phyloP scores from a whole-genome alignment of 2,888 invertebrate species.

The Nipponacmea schrenckii region DNA sequence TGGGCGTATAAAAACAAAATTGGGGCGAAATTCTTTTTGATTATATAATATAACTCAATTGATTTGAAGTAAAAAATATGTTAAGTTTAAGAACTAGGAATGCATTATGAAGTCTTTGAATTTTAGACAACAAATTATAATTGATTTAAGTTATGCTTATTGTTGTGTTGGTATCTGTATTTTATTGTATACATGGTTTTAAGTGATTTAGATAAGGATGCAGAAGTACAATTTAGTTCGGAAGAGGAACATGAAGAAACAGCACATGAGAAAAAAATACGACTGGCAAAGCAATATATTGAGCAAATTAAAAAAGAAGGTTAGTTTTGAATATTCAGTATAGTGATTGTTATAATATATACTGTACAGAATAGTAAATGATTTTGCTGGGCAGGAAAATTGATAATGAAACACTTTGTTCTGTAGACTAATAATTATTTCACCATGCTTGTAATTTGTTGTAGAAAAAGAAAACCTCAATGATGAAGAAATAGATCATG shows the following conservation, averaged over 20 bases:
- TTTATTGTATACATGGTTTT: slow-evolving; percentile 2
- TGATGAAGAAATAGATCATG: slow-evolving; percentile 74
- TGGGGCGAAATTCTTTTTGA: no score
- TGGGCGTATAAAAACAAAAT: no score
- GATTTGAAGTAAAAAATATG: no score
- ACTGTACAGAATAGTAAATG: no score
- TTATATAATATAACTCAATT: no score
- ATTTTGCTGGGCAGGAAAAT: no score
- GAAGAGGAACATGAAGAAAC: slow-evolving; percentile 64
- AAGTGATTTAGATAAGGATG: slow-evolving; percentile 28
- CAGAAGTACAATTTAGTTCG: slow-evolving; percentile 35
- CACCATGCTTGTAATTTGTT: slow-evolving; percentile 3
- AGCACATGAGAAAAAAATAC: slow-evolving; percentile 85
- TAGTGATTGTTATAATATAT: neutral
- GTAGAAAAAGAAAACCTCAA: slow-evolving; percentile 55
- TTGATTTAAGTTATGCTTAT: no score
- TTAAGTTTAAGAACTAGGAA: no score
- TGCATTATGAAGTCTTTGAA: neutral
- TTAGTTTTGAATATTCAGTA: slow-evolving; percentile 46
- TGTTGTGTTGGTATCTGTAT: no score
- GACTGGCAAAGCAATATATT: slow-evolving; percentile 89
- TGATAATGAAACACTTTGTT: no score
- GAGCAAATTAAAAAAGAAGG: slow-evolving; percentile 85
- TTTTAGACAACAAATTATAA: no score
- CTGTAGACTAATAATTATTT: no score